Evolutionary conservation across 2,888 invertebrate genomes (phyloP), one percentile per base, ranked within the genome.

Genomic region (Melanostoma mellinum): DNA sequence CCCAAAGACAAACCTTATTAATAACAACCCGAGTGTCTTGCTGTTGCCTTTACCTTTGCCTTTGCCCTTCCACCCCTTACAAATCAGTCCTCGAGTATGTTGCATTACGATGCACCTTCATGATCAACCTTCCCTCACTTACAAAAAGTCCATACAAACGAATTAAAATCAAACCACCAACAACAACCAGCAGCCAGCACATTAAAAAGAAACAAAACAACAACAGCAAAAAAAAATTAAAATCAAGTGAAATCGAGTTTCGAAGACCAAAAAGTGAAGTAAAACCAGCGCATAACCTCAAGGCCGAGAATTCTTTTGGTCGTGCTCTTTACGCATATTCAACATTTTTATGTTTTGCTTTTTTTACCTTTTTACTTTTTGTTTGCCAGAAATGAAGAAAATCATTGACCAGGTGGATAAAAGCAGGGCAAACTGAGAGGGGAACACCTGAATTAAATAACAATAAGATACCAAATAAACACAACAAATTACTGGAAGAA

Each of bases 291-390:
- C 40, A 72, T 72, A 81, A 76, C 81, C 67, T 81, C 81, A 81
- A 76, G 81, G 81, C 81, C 81, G 76, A 68, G 76, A 81, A 81
- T 76, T 81, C 67, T 76, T 81, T 81, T 61, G 67, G 81, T 72
- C 81, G 76, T 76, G 81, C 76, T 81, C 76, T 81, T 76, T 81
- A 81, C 76, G 81, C 81, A 81, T 81, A 81, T 76, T 76, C 67
- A 72, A 76, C 81, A 36, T 40, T 61, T 81, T 40, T 36, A 20
- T 20, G 20, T 20, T 67, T 50, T 42, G 55, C 56, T 65, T 75
- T 65, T 76, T 53, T 20, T 20, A 20, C 20, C 20, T 20, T 20
- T 20, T 20, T 20, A 20, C 20, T 20, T 63, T 6, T 46, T 61
- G 48, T 63, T 48, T 61, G 76, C 60, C 58, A 76, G 42, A 72